Base-by-base conservation (phyloP, 2,113 vertebrate species). In the Tringa solitaria region DNA sequence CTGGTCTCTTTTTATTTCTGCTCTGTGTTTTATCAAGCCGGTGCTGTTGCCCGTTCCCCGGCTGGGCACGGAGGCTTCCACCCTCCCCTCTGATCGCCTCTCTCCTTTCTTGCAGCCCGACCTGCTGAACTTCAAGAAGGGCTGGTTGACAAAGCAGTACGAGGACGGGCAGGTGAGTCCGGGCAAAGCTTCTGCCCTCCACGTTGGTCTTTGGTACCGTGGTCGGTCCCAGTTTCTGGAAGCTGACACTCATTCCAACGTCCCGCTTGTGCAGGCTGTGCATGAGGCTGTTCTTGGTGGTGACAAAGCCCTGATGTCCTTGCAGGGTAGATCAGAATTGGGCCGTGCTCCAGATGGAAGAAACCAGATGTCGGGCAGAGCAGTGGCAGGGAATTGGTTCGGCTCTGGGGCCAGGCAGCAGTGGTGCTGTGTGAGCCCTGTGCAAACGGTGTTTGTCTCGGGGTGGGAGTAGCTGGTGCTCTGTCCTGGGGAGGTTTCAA, bases 121-220 rank as follows among this genome's bases (percentile, higher is more conserved):
- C 97, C 98, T 99, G 96, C 97, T 99, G 98, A 99, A 99, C 96
- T 99, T 99, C 97, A 99, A 99, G 97, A 99, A 99, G 98, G 99
- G 99, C 98, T 99, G 99, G 99, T 98, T 99, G 98, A 99, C 99
- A 69, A 99, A 99, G 96, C 99, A 99, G 67, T 99, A 99, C 4
- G 99, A 99, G 81, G 99, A 99, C 3, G 99, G 99, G 77, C 98
- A 99, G 99, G 99, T 99, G 97, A 98, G 98, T 97, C 27, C 2
- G 1, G 64, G 22, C 28, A 23, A 48, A 26, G 64, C 53, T 74
- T 74, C n/a, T 69, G 39, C n/a, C 53, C 28, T 83, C 77, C 0
- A 0, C 11, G 1, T 46, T 4, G 1, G 24, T 60, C 32, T 32
- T 79, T 6, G 7, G 17, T 65, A 41, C 43, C 3, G 2, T 3